phyloP scores from a whole-genome alignment of 2,888 invertebrate species.

The Autographa pulchrina region DNA sequence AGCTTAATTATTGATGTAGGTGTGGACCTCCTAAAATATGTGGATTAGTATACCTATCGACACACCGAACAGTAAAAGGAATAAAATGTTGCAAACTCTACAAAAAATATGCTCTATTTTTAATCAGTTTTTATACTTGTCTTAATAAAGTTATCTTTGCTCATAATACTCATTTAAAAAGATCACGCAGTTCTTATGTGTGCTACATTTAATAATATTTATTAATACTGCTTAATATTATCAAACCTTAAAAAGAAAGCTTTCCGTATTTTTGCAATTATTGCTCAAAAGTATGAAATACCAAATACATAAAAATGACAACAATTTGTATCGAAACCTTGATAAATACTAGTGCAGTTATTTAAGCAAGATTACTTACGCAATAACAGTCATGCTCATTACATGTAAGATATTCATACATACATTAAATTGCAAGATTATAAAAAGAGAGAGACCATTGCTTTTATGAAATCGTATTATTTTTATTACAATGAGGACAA shows the following conservation, averaged over 20 bases:
- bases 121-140: no score
- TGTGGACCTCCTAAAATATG: no score
- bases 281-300: not conserved
- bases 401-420: not conserved
- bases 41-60: no score
- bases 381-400: not conserved
- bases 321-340: conserved; percentile 40
- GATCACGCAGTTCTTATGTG: no score
- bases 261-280: not conserved
- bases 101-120: no score
- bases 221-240: no score
- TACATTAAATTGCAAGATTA: conserved; percentile 2
- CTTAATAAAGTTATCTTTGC: no score
- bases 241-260: not conserved
- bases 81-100: no score
- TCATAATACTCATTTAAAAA: no score
- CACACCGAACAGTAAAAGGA: no score
- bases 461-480: not conserved
- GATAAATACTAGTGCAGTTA: conserved; percentile 37
- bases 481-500: conserved; percentile 1
- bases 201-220: no score
- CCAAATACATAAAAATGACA: conserved; percentile 9
- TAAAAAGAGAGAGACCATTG: conserved; percentile 4
- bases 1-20: not conserved
- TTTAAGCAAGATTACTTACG: conserved; percentile 32